Percentiles rank a stretch among this genome's conserved stretches.
These are phyloP conservation scores for Pygocentrus nattereri DNA, from an alignment of 2,797 vertebrate species.

Conservation along the genomic window DNA sequence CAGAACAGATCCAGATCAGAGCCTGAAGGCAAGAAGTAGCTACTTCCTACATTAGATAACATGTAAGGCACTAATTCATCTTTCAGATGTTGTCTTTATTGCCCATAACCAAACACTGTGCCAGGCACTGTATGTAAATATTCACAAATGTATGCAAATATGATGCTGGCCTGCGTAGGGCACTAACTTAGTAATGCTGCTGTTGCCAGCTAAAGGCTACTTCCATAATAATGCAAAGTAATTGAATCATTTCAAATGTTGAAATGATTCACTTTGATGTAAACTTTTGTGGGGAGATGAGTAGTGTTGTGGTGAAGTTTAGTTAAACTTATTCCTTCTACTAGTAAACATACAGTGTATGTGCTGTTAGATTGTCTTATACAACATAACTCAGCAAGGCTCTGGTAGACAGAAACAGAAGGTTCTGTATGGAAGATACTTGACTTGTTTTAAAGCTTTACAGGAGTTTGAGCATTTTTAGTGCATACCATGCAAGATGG, in stretches of 20 bases:
- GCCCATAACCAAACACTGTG: constrained; percentile 23
- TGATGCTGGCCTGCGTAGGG: background rate
- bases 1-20: background rate
- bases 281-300: background rate
- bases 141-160: constrained; percentile 45
- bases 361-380: background rate
- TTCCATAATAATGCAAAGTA: background rate
- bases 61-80: background rate
- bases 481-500: background rate
- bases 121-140: constrained; percentile 37
- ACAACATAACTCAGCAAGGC: background rate
- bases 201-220: constrained; percentile 6
- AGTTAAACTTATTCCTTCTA: background rate
- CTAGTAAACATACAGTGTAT: background rate
- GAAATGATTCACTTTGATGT: background rate
- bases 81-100: constrained; percentile 36
- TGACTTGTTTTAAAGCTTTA: background rate
- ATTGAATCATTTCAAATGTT: background rate
- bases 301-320: background rate
- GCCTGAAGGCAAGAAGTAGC: background rate
- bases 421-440: no score
- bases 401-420: no score
- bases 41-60: constrained; percentile 13
- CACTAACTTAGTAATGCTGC: constrained; percentile 4
- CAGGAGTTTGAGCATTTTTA: background rate